Evolutionary conservation across 2,797 vertebrate genomes (phyloP).

Genomic region (Fundulus diaphanus): DNA sequence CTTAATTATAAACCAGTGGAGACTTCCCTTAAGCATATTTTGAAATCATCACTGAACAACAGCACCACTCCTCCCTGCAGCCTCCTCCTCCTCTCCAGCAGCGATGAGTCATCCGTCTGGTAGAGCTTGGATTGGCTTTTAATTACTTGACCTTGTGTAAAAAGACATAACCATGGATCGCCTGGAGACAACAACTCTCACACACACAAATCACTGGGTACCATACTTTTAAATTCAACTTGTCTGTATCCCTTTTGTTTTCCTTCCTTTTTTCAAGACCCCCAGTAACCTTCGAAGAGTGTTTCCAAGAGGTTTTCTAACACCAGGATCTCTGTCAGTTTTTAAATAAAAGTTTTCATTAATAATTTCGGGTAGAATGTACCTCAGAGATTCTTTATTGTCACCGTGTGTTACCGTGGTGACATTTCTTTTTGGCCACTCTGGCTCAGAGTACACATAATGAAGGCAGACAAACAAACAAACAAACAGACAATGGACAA

Average conservation of each 20-base stretch:
- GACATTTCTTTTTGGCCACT: too few species aligned
- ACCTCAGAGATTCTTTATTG: too few species aligned
- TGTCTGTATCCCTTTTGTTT: background rate
- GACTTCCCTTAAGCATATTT: background rate
- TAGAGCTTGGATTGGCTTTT: constrained; percentile 62
- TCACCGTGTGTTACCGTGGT: too few species aligned
- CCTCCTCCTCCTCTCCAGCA: constrained; percentile 39
- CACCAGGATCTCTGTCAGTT: background rate
- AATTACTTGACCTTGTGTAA: constrained; percentile 71
- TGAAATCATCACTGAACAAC: constrained; percentile 19
- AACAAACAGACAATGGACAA: too few species aligned
- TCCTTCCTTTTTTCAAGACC: background rate
- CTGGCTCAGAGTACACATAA: too few species aligned
- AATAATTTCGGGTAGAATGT: too few species aligned
- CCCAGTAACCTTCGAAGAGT: background rate
- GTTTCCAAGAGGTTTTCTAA: background rate
- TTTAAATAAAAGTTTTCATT: too few species aligned
- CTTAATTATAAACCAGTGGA: constrained; percentile 1
- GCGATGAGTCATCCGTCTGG: constrained; percentile 74
- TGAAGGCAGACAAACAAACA: too few species aligned
- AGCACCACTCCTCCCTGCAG: constrained; percentile 10
- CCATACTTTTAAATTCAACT: background rate
- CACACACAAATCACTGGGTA: background rate
- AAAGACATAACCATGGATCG: constrained; percentile 43
- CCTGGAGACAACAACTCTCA: constrained; percentile 13